phyloP scores from a whole-genome alignment of 2,113 vertebrate genomes.

The Spermophilus dauricus region DNA sequence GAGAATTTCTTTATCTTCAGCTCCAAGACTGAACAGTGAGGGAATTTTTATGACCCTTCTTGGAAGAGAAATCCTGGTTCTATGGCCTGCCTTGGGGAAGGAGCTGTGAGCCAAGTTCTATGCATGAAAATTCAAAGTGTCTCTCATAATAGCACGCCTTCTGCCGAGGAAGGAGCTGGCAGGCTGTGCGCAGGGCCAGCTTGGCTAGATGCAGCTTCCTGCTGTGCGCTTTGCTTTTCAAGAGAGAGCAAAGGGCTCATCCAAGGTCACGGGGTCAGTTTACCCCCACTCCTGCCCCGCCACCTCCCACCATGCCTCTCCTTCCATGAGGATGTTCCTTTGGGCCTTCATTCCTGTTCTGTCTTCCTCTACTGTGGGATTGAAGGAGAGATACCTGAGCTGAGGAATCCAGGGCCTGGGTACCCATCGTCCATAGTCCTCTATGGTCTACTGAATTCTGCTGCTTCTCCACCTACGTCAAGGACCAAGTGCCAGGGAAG shows the following conservation, averaged over 20 bases:
- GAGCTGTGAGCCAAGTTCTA: neutral
- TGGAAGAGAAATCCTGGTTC: too few relatives aligned
- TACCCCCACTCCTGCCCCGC: neutral
- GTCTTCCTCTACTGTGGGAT: neutral
- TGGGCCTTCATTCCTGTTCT: neutral
- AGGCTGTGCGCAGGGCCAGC: neutral
- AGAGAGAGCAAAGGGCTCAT: neutral
- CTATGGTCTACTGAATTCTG: neutral
- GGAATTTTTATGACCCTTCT: accelerated
- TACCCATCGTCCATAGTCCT: neutral
- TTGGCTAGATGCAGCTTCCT: neutral
- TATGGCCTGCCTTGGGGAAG: neutral
- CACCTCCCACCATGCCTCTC: too few relatives aligned
- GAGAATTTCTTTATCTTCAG: neutral
- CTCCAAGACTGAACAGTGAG: neutral
- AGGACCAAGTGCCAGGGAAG: too few relatives aligned
- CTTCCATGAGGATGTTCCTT: too few relatives aligned
- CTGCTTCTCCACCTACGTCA: too few relatives aligned
- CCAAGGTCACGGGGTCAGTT: neutral
- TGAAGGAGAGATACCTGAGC: neutral
- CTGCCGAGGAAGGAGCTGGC: neutral
- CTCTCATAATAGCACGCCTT: neutral
- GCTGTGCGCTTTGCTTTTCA: neutral
- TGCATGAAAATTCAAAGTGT: neutral
- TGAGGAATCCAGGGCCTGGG: neutral